A percentile compares a stretch with the other conserved stretches of the same genome.
Evolutionary conservation across 2,888 invertebrate genomes (phyloP).

Genomic region (Iselma pallidipennis): DNA sequence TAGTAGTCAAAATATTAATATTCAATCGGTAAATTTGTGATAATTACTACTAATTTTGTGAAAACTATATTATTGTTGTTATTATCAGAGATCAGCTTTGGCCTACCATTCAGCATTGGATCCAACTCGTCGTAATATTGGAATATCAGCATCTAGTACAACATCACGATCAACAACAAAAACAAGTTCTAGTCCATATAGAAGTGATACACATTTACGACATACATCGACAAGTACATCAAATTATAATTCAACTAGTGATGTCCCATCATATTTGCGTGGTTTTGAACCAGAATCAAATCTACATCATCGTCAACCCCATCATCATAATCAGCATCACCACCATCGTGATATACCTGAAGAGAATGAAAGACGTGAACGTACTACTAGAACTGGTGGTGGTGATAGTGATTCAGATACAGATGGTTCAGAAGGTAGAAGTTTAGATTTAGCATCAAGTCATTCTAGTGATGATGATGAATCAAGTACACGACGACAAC

Average conservation of each 20-base stretch:
- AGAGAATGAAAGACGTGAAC: constrained; percentile 46
- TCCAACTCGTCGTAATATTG: constrained; percentile 75
- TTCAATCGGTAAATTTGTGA: constrained; percentile 58
- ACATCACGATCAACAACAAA: constrained; percentile 94
- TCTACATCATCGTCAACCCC: constrained; percentile 48
- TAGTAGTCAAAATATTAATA: constrained; percentile 76
- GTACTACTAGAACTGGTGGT: constrained; percentile 45
- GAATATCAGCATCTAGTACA: constrained; percentile 93
- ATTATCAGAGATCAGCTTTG: constrained; percentile 73
- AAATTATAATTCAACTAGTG: constrained; percentile 82
- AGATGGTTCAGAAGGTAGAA: constrained; percentile 75
- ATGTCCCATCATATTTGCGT: constrained; percentile 72
- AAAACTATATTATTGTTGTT: constrained; percentile 3
- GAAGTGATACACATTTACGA: constrained; percentile 81
- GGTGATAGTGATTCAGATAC: constrained; percentile 74
- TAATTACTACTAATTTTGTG: constrained; percentile 2
- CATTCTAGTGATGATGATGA: constrained; percentile 93
- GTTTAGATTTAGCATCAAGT: constrained; percentile 90
- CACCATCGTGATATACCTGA: constrained; percentile 59
- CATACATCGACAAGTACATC: constrained; percentile 86
- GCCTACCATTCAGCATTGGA: constrained; percentile 75
- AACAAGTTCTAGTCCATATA: constrained; percentile 90
- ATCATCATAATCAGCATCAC: constrained; percentile 50
- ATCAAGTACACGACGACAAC: constrained; percentile 59
- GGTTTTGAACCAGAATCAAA: constrained; percentile 66